Evolutionary conservation across 2,113 vertebrate species (phyloP), one percentile per base, ranked within the genome.

Genomic region (Antennarius striatus): DNA sequence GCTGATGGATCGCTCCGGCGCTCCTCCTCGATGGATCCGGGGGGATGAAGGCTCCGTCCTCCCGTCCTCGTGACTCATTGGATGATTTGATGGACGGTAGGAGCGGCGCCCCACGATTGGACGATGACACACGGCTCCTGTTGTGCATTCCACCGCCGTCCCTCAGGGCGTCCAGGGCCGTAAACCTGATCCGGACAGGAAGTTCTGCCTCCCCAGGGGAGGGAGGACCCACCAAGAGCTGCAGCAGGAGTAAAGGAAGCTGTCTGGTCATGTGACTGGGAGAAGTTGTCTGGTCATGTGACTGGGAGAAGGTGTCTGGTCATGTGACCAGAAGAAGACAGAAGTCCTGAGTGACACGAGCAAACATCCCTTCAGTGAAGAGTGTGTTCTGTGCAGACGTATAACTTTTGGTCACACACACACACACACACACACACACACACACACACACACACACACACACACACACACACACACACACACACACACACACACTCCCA

Each of bases 191-290:
- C 36, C 16, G 43, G 28, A 46, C 28, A 12, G 56, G 5, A 47
- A 48, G 49, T 0, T 15, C 52, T 32, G 29, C 28, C 28, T 56
- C 55, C 29, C 46, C 45, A 36, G 46, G 52, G 12, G 15, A 68
- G 22, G n/a, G 14, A 8, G 49, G 49, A 17, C 64, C 71, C 59
- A 42, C 53, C 71, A 42, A 17, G 45, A 55, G 68, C 70, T 32
- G 58, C 52, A 52, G 54, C 12, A 46, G 29, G 51, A 54, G 63
- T 73, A 60, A 72, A 62, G 83, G 63, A 80, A 85, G 70, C 81
- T 81, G 89, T 70, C 49, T 28, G 15, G 62, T 59, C 80, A 84
- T 81, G 82, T 88, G 79, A 88, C 71, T 45, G 68, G 60, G 69
- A 13, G 8, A 22, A 22, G 22, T 1, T 22, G 22, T n/a, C 22